Conservation (phyloP, 1,140 invertebrate genomes). For the Pseudachorutes palmiensis region DNA sequence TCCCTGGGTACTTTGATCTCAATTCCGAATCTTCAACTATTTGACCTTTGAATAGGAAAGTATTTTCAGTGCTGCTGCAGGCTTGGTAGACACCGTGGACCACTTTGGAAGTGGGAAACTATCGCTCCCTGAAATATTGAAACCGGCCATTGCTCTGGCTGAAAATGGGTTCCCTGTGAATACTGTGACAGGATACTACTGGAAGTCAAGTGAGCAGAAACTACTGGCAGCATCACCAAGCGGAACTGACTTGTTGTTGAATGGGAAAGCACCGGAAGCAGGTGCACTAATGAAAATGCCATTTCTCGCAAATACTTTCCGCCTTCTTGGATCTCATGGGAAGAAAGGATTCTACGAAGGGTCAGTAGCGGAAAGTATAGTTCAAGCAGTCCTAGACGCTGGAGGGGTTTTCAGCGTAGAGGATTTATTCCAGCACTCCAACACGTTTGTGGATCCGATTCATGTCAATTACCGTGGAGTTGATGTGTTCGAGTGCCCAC, state of each 20-base stretch:
- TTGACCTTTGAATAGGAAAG: neutral
- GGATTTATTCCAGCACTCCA: slow-evolving; percentile 42
- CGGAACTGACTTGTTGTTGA: slow-evolving; percentile 41
- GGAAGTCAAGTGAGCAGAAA: slow-evolving; percentile 35
- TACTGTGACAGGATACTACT: slow-evolving; percentile 35
- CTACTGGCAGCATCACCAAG: slow-evolving; percentile 36
- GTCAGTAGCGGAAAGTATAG: slow-evolving; percentile 42
- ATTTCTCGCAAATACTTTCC: slow-evolving; percentile 42
- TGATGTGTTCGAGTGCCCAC: slow-evolving; percentile 40
- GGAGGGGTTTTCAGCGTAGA: slow-evolving; percentile 43
- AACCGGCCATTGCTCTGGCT: slow-evolving; percentile 43
- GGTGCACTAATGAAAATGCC: slow-evolving; percentile 43
- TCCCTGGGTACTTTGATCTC: slow-evolving; percentile 28
- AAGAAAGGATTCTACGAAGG: slow-evolving; percentile 44
- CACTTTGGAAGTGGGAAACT: slow-evolving; percentile 34
- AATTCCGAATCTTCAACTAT: neutral
- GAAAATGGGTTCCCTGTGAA: slow-evolving; percentile 43
- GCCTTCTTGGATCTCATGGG: slow-evolving; percentile 41
- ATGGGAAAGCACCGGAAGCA: slow-evolving; percentile 40
- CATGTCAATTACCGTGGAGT: slow-evolving; percentile 40
- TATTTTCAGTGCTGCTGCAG: slow-evolving; percentile 27
- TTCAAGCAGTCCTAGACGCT: slow-evolving; percentile 40
- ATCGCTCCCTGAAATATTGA: slow-evolving; percentile 35
- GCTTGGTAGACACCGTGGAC: slow-evolving; percentile 30
- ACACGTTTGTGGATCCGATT: slow-evolving; percentile 38